Base-by-base conservation (phyloP, 1,140 invertebrate species). In the Drosophila ogumai region DNA sequence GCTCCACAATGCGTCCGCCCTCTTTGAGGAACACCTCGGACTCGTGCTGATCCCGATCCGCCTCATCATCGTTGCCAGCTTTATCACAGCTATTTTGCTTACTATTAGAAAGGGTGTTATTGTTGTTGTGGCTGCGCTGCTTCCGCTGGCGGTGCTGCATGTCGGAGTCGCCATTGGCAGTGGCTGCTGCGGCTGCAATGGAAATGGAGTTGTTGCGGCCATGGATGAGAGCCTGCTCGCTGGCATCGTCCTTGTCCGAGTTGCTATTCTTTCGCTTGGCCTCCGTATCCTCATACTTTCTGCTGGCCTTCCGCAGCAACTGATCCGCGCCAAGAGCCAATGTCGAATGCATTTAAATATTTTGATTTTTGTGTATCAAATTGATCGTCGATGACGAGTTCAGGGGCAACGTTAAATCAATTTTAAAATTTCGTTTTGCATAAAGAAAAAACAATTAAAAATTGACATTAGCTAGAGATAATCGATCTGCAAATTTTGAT, bases 61-160 rank as follows among this genome's bases (percentile, higher is more conserved):
- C 77, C 32, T 65, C 82, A 34, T 81, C 79, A 76, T 86, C 79
- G 66, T 61, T 86, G 52, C 76, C 75, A 82, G 74, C 69, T 77
- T 82, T 91, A 86, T 91, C 86, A 87, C 85, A 90, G 85, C 73
- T 84, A 63, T 81, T 72, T 82, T 78, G 78, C 77, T 85, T 85
- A 85, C 32, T 52, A 74, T 50, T 85, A 77, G 59, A 81, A 34
- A 68, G 79, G 61, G 52, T 64, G 43, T 87, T 91, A 56, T 91
- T 91, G 65, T 90, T 81, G 41, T 76, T 72, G 64, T 71, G 75
- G 60, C 43, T 65, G 34, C 77, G 78, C 59, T 81, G 87, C 55
- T 92, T 92, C 10, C 91, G 88, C 59, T 91, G 91, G 38, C 91
- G 91, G 59, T 92, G 91, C 57, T 91, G 88, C 91, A 92, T 92